A percentile compares a stretch with the other conserved stretches of the same genome.
These are phyloP conservation scores for Muscicapa striata DNA, from an alignment of 2,797 vertebrate genomes.

Conservation along the genomic window DNA sequence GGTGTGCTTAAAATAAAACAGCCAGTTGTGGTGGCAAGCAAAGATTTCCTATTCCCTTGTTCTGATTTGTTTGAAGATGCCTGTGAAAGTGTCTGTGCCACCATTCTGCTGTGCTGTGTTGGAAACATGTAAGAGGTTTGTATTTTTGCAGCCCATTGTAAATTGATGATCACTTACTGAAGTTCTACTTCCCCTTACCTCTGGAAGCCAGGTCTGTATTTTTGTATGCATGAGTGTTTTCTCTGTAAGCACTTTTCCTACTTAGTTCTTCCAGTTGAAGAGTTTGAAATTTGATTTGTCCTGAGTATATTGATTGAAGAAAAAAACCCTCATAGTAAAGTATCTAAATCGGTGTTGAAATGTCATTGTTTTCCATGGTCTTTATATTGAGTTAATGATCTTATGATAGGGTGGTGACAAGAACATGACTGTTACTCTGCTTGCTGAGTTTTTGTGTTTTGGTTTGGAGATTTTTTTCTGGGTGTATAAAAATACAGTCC, in stretches of 20 bases:
- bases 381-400: background rate
- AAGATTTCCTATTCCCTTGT: background rate
- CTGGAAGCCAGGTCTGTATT: background rate
- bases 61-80: background rate
- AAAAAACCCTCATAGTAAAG: background rate
- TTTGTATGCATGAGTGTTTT: background rate
- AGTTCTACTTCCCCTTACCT: background rate
- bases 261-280: background rate
- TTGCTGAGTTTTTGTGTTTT: background rate
- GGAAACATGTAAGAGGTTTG: background rate
- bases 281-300: background rate
- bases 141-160: background rate
- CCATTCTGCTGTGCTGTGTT: background rate
- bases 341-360: background rate
- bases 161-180: background rate
- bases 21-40: background rate
- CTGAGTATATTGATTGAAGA: background rate
- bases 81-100: background rate
- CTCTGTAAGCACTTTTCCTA: background rate
- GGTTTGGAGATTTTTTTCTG: background rate
- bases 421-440: background rate
- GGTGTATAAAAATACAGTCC: background rate
- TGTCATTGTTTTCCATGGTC: background rate
- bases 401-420: background rate
- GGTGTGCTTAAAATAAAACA: background rate